Evolutionary conservation across 2,113 vertebrate species (phyloP).

Genomic region (Vidua chalybeata): DNA sequence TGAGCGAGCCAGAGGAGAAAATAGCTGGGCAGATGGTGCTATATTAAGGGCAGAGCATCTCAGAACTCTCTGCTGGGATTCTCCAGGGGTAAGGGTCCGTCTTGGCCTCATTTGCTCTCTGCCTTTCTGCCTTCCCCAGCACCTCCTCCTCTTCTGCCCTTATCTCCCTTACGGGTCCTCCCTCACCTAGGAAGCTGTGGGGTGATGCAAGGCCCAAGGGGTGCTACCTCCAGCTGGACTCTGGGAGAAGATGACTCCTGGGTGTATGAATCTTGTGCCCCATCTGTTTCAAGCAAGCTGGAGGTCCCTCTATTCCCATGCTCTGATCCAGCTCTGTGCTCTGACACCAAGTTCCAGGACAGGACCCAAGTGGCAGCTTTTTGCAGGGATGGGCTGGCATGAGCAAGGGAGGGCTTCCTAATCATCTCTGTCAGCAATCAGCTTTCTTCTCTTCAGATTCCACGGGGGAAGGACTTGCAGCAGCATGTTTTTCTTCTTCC

Average conservation of each 20-base stretch:
- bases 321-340: background rate
- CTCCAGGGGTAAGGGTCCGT: background rate
- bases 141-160: background rate
- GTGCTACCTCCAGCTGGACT: background rate
- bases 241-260: background rate
- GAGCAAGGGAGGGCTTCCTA: background rate
- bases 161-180: background rate
- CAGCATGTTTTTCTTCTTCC: conserved; percentile 42
- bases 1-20: conserved; percentile 19
- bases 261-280: background rate
- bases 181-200: background rate
- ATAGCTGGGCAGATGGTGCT: conserved; percentile 57
- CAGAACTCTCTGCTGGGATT: conserved; percentile 52
- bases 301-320: background rate
- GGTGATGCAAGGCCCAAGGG: background rate
- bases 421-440: conserved; percentile 30
- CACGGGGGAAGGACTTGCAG: conserved; percentile 1
- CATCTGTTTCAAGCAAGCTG: background rate
- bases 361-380: background rate
- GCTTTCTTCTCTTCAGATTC: background rate
- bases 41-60: conserved; percentile 52
- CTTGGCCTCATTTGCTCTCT: conserved; percentile 61
- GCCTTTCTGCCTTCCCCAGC: background rate
- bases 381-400: background rate
- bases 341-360: background rate